phyloP scores from a whole-genome alignment of 2,797 vertebrate species.

The Macropodus opercularis region DNA sequence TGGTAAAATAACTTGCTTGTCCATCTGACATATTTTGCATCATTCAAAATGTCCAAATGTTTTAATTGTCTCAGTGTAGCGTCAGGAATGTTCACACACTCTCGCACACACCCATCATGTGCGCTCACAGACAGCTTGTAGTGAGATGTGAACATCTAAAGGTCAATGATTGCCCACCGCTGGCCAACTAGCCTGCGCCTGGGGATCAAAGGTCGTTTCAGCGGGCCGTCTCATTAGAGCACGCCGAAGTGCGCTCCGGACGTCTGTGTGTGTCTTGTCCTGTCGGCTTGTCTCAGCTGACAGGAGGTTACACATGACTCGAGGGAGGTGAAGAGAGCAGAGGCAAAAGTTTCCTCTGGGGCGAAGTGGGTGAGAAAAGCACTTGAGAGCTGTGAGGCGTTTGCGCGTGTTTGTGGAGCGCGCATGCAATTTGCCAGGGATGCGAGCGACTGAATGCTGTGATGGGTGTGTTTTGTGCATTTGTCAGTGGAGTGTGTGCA shows the following conservation, averaged over 20 bases:
- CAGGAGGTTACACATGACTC: constrained; percentile 28
- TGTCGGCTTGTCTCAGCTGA: constrained; percentile 50
- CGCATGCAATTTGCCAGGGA: no score
- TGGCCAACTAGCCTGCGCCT: constrained; percentile 55
- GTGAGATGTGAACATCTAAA: constrained; percentile 55
- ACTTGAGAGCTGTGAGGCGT: constrained; percentile 24
- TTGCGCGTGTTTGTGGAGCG: neutral
- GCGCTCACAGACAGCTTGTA: constrained; percentile 23
- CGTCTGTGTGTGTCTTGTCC: constrained; percentile 42
- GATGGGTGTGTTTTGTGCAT: constrained; percentile 19
- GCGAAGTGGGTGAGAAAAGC: constrained; percentile 19
- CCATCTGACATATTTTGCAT: constrained; percentile 3
- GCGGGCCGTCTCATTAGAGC: constrained; percentile 57
- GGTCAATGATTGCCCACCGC: constrained; percentile 33
- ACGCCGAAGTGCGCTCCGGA: constrained; percentile 53
- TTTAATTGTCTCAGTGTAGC: neutral
- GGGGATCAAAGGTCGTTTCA: constrained; percentile 59
- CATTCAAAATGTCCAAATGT: neutral
- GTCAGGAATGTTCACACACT: neutral
- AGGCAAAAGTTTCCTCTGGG: constrained; percentile 27
- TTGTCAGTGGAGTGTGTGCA: constrained; percentile 17
- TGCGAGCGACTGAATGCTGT: no score
- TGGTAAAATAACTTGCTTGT: neutral
- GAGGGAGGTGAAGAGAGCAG: constrained; percentile 37
- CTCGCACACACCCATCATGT: constrained; percentile 20